Evolutionary conservation across 2,888 invertebrate species (phyloP), one percentile per base, ranked within the genome.

Genomic region (Schizotus pectinicornis): DNA sequence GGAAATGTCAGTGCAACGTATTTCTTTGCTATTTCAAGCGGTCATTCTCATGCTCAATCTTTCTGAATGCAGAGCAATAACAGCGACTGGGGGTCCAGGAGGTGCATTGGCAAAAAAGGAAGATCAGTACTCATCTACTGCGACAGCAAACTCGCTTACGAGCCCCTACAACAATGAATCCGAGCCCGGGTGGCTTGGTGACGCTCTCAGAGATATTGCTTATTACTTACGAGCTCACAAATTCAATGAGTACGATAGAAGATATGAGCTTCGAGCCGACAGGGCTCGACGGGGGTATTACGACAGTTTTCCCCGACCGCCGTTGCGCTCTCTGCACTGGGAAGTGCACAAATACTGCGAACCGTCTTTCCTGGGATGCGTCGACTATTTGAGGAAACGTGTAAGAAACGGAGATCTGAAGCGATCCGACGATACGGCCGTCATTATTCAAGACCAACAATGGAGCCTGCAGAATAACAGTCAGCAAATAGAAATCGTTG

Each of bases 161-260:
- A 5, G 30, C 31, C 3, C 11, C 2, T 5, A 35, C 34, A 31
- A 37, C 34, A 53, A 53, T 53, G 8, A 39, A 12, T 39, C 39
- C 11, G 3, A 11, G 42, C 45, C 56, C 2, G 31, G 34, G 7
- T 82, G 81, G 81, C 68, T 79, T n/a, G 76, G 76, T 49, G 78
- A 76, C 32, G 83, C 83, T 5, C 71, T 87, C 50, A 79, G 80
- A 64, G 84, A 86, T 65, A 81, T 87, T 38, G 86, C 85, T 1
- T 86, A 86, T 74, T 86, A 83, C 69, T 76, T 88, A 56, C 79
- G 88, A 42, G 80, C 83, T 34, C 83, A 87, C 69, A 88, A 88
- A 77, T 88, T 87, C 71, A 85, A 84, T 67, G 86, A 86, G 69
- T 86, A 82, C 77, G 88, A 88, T 74, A 79, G 83, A 51, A 78